Conservation (phyloP, 2,888 invertebrate species). For the Strigamia transsilvanica region DNA sequence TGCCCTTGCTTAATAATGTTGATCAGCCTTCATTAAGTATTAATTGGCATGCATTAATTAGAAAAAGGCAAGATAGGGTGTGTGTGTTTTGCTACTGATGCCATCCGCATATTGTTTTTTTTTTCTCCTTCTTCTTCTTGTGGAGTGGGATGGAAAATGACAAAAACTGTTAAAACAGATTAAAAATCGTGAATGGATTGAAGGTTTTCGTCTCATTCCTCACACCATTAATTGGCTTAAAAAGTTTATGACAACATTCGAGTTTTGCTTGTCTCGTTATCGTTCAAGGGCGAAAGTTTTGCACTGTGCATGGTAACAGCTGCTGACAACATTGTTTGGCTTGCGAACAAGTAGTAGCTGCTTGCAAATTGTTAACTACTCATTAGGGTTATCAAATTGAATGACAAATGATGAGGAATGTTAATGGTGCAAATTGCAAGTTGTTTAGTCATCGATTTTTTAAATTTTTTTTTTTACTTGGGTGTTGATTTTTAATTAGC, state of each 20-base stretch:
- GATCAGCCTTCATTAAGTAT: constrained; percentile 20
- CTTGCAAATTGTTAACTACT: too few species aligned
- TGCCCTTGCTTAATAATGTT: constrained; percentile 20
- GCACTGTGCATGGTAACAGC: too few species aligned
- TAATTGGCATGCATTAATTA: constrained; percentile 13
- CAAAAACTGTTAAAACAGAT: constrained; percentile 1
- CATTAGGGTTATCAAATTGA: too few species aligned
- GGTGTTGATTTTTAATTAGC: too few species aligned
- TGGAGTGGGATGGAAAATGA: background rate
- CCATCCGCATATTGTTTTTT: background rate
- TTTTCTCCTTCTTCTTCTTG: background rate
- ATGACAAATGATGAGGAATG: too few species aligned
- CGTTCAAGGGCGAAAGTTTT: background rate
- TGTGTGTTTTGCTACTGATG: constrained; percentile 17
- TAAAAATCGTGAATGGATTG: background rate
- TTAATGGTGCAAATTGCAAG: too few species aligned
- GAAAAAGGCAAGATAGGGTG: constrained; percentile 9
- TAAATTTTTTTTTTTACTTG: too few species aligned
- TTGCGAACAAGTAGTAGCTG: too few species aligned
- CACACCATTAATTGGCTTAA: background rate
- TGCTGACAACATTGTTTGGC: too few species aligned
- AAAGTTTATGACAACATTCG: background rate
- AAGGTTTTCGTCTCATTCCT: background rate
- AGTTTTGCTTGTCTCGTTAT: background rate
- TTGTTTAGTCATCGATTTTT: too few species aligned